Evolutionary conservation across 2,888 invertebrate species (phyloP).

Genomic region (Drosophila merina): DNA sequence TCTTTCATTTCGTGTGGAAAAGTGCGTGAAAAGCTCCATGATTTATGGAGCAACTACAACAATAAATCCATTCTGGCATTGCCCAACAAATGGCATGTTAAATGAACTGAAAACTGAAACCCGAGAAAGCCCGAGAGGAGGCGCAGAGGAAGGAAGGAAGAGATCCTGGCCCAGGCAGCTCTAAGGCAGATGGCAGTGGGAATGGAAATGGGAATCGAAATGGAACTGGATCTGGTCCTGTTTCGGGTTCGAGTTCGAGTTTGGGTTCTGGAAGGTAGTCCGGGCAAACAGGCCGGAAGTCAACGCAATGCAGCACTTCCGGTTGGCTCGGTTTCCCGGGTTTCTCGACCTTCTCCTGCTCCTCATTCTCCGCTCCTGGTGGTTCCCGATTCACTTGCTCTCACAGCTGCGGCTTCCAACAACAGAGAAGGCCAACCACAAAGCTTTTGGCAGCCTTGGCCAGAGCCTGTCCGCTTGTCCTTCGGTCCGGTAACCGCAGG

Average conservation of each 20-base stretch:
- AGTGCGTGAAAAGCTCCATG: constrained; percentile 51
- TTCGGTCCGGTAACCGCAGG: constrained; percentile 20
- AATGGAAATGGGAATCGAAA: neutral
- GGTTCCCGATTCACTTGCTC: neutral
- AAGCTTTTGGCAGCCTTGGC: constrained; percentile 44
- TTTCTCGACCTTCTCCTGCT: constrained; percentile 7
- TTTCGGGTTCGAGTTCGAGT: too few species aligned
- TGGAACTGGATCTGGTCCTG: neutral
- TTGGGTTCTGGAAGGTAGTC: neutral
- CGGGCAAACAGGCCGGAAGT: constrained; percentile 36
- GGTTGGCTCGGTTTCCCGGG: constrained; percentile 25
- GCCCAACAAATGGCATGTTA: constrained; percentile 54
- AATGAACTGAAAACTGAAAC: constrained; percentile 44
- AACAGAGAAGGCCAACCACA: constrained; percentile 31
- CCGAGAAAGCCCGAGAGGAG: neutral
- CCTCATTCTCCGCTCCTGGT: neutral
- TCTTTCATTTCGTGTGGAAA: constrained; percentile 20
- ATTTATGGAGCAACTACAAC: constrained; percentile 52
- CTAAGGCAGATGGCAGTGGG: constrained; percentile 15
- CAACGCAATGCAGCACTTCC: constrained; percentile 51
- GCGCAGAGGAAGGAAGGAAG: neutral
- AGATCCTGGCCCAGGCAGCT: neutral
- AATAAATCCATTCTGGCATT: constrained; percentile 47
- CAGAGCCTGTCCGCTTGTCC: constrained; percentile 10
- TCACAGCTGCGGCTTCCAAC: constrained; percentile 24